A percentile compares a stretch with the other conserved stretches of the same genome.
These are phyloP conservation scores for Bettongia penicillata DNA, from an alignment of 2,113 vertebrate genomes.

Conservation along the genomic window DNA sequence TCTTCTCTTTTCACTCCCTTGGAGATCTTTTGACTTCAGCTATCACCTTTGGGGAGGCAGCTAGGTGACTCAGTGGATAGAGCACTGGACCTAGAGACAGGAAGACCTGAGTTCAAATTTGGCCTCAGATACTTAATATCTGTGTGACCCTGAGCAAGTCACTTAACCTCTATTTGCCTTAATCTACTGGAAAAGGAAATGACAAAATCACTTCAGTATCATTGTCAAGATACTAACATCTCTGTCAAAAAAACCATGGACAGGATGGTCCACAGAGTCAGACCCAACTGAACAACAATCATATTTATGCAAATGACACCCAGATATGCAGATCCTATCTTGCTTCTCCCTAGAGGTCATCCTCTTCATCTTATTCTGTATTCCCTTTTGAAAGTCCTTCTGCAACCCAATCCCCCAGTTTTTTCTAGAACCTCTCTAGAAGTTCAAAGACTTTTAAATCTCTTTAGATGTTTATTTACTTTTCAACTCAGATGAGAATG, in stretches of 20 bases:
- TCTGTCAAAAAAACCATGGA: not conserved
- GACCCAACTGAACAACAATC: not conserved
- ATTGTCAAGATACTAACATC: too few species aligned
- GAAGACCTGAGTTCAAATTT: not conserved
- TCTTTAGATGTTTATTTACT: not conserved
- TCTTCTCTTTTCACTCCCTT: not conserved
- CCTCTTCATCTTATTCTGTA: not conserved
- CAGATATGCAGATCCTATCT: not conserved
- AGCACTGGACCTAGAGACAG: not conserved
- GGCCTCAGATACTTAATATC: not conserved
- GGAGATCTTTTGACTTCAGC: not conserved
- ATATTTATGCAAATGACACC: not conserved
- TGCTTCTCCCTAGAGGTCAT: not conserved
- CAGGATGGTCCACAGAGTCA: not conserved
- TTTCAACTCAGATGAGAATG: too few species aligned
- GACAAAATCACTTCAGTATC: not conserved
- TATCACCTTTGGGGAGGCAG: too few species aligned
- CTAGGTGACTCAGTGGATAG: not conserved
- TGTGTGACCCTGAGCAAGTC: not conserved
- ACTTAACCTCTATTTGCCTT: not conserved
- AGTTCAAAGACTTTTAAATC: not conserved
- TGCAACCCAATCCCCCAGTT: not conserved
- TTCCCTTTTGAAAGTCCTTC: not conserved
- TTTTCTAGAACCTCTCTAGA: too few species aligned
- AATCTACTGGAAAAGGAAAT: not conserved